A percentile compares a stretch with the other conserved stretches of the same genome.
These are phyloP conservation scores for Scrobipalpa atriplicella DNA, from an alignment of 2,888 invertebrate species.

Conservation along the genomic window DNA sequence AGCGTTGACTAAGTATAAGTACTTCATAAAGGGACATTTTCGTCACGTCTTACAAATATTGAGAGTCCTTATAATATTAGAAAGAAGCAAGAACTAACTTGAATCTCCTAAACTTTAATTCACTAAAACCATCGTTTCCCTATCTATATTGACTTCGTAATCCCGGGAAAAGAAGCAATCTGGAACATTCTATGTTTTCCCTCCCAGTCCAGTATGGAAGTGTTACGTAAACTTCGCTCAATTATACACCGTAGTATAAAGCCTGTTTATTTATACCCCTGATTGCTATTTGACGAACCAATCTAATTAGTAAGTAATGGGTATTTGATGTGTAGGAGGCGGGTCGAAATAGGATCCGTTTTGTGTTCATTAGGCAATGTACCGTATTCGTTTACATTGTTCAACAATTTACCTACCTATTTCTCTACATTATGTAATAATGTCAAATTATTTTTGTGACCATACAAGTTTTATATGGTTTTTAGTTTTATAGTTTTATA, in stretches of 20 bases:
- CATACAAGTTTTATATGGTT: too few relatives aligned
- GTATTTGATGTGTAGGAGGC: constrained; percentile 17
- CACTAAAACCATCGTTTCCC: too few relatives aligned
- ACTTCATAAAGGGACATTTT: too few relatives aligned
- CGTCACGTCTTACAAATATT: too few relatives aligned
- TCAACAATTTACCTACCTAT: too few relatives aligned
- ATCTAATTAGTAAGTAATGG: constrained; percentile 14
- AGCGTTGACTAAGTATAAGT: too few relatives aligned
- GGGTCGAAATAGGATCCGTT: background rate
- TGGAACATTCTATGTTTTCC: background rate
- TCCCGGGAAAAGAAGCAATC: too few relatives aligned
- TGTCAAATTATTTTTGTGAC: background rate
- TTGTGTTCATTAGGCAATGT: background rate
- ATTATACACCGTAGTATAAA: background rate
- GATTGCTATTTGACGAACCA: constrained; percentile 26
- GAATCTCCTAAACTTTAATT: too few relatives aligned
- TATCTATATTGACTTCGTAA: too few relatives aligned
- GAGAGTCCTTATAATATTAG: too few relatives aligned
- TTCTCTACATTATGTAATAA: background rate
- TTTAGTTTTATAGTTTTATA: too few relatives aligned
- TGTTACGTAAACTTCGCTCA: background rate
- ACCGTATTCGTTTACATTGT: background rate
- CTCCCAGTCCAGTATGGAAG: background rate
- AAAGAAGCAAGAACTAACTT: too few relatives aligned
- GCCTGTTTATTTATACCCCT: background rate